Conservation (phyloP, 1,140 invertebrate species). For the Tribolium castaneum region DNA sequence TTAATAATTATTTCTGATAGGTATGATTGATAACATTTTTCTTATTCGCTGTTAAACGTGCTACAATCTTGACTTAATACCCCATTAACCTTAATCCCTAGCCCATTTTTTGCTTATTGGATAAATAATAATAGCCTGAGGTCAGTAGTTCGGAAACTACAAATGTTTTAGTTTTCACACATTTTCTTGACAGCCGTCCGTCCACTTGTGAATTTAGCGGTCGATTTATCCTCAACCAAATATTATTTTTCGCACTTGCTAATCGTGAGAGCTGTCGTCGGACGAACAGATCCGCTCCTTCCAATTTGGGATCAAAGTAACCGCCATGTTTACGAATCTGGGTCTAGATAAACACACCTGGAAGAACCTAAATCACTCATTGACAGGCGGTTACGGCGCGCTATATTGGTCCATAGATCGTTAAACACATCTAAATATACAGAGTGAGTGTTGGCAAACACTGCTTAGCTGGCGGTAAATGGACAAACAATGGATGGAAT, state of each 20-base stretch:
- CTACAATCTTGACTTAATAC: neutral
- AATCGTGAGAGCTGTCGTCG: constrained; percentile 41
- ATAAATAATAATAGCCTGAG: neutral
- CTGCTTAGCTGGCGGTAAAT: constrained; percentile 62
- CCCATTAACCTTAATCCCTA: neutral
- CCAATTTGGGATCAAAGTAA: constrained; percentile 55
- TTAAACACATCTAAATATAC: constrained; percentile 51
- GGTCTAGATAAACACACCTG: constrained; percentile 61
- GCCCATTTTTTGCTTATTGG: neutral
- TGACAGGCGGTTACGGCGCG: constrained; percentile 53
- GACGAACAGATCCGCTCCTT: constrained; percentile 37
- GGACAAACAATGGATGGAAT: constrained; percentile 59
- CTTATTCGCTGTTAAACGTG: neutral
- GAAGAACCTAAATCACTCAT: constrained; percentile 60
- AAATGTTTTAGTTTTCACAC: neutral
- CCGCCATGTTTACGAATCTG: constrained; percentile 57
- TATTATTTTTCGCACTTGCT: constrained; percentile 57
- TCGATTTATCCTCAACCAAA: constrained; percentile 42
- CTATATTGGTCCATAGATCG: constrained; percentile 42
- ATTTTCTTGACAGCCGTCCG: neutral
- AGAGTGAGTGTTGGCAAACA: constrained; percentile 52
- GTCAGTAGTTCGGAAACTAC: neutral
- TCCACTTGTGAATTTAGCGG: neutral
- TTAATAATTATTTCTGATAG: neutral
- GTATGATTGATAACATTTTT: no score